Evolutionary conservation across 2,797 vertebrate species (phyloP), one percentile per base, ranked within the genome.

Genomic region (Phrynocephalus forsythii): DNA sequence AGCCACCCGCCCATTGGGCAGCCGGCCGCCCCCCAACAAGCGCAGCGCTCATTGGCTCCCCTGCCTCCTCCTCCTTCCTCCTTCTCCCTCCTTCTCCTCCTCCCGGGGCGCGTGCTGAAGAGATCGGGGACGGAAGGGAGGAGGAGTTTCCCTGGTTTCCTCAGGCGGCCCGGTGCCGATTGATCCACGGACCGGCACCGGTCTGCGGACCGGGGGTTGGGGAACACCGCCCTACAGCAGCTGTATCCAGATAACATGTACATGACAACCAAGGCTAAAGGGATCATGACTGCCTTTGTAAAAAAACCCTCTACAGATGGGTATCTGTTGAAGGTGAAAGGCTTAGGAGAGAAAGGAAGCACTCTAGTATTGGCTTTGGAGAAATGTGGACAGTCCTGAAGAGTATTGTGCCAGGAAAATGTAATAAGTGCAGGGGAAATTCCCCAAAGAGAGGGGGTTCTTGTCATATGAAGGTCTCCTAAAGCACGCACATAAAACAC

Each of bases 211-310:
- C n/a, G n/a, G n/a, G n/a, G n/a, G n/a, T n/a, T n/a, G n/a, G n/a
- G n/a, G n/a, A n/a, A n/a, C n/a, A n/a, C n/a, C n/a, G n/a, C 83
- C n/a, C 30, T 88, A 33, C 60, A 67, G 44, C 69, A 81, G 26
- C 69, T 88, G 77, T 22, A 30, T 67, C 30, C 8, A 44, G 16
- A 75, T 69, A 80, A 73, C 7, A 79, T 79, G 60, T 88, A 75
- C 52, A 88, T 88, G 87, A 88, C 87, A 50, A 68, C n/a, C 77
- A 88, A 75, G 83, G 87, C 87, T 83, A 88, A 52, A 81, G 69
- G 38, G 33, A 68, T 88, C 9, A 85, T 88, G 83, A 44, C 75
- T 52, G 80, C 77, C 24, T 88, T 88, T 76, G 77, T 88, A 33
- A 88, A 85, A 69, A 80, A 81, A 56, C 15, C 10, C 87, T 88